phyloP scores from a whole-genome alignment of 2,797 vertebrate genomes.

The Mormyrops boulengeri region DNA sequence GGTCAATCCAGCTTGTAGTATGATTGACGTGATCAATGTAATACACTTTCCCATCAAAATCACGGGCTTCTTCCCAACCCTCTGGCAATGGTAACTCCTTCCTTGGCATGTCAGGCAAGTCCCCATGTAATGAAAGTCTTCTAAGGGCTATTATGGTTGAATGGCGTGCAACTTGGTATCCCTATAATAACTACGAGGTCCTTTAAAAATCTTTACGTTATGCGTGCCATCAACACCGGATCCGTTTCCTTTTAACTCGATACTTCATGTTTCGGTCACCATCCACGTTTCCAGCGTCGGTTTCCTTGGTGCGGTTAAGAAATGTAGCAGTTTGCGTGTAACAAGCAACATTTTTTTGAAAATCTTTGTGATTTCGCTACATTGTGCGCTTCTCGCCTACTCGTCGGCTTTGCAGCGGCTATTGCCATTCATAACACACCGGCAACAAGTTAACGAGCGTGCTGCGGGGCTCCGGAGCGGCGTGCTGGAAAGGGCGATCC shows the following conservation, averaged over 20 bases:
- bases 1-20: conserved; percentile 93
- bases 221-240: neutral
- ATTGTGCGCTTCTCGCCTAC: neutral
- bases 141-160: conserved; percentile 46
- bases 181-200: neutral
- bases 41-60: conserved; percentile 92
- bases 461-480: neutral
- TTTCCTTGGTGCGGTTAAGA: neutral
- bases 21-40: conserved; percentile 89
- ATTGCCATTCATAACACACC: neutral
- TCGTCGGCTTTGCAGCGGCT: neutral
- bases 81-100: conserved; percentile 92
- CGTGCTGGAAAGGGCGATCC: neutral
- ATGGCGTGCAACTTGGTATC: conserved; percentile 25
- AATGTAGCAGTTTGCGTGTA: neutral
- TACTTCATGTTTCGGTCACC: conserved; percentile 10
- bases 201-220: neutral
- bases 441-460: neutral
- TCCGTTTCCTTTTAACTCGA: neutral
- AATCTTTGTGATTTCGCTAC: neutral
- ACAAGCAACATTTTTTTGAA: neutral
- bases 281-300: neutral
- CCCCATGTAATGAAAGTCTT: conserved; percentile 64
- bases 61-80: conserved; percentile 92
- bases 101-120: conserved; percentile 83